Conservation (phyloP, 2,797 vertebrate genomes). For the Denticeps clupeoides region DNA sequence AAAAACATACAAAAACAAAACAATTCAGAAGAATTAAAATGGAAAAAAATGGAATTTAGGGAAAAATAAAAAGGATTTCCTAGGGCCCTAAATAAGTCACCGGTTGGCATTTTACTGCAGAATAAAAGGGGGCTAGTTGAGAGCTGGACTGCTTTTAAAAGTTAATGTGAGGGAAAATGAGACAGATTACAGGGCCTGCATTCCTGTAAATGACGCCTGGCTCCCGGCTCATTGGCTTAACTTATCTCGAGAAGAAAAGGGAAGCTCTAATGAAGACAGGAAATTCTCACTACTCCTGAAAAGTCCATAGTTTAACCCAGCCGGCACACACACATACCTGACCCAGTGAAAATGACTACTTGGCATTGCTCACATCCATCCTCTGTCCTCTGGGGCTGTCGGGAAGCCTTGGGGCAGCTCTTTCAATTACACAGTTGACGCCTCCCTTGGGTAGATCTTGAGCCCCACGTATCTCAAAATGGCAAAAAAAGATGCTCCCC, state of each 20-base stretch:
- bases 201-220: conserved; percentile 33
- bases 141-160: conserved; percentile 42
- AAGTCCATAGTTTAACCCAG: conserved; percentile 7
- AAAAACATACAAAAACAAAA: too few species aligned
- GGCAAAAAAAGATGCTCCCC: too few species aligned
- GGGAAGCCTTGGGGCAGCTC: conserved; percentile 22
- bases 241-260: conserved; percentile 30
- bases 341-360: too few species aligned
- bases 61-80: too few species aligned
- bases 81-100: too few species aligned
- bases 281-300: conserved; percentile 31
- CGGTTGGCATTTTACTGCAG: conserved; percentile 40
- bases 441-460: conserved; percentile 6
- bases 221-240: conserved; percentile 40
- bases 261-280: conserved; percentile 40
- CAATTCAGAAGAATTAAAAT: too few species aligned
- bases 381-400: conserved; percentile 8
- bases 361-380: background rate
- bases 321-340: too few species aligned
- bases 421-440: conserved; percentile 36
- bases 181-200: conserved; percentile 38
- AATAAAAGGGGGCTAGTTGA: conserved; percentile 38
- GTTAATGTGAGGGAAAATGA: conserved; percentile 38
- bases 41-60: too few species aligned
- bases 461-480: too few species aligned